These are phyloP conservation scores for Chionodraco myersi DNA, from an alignment of 2,113 vertebrate genomes.

Conservation along the genomic window DNA sequence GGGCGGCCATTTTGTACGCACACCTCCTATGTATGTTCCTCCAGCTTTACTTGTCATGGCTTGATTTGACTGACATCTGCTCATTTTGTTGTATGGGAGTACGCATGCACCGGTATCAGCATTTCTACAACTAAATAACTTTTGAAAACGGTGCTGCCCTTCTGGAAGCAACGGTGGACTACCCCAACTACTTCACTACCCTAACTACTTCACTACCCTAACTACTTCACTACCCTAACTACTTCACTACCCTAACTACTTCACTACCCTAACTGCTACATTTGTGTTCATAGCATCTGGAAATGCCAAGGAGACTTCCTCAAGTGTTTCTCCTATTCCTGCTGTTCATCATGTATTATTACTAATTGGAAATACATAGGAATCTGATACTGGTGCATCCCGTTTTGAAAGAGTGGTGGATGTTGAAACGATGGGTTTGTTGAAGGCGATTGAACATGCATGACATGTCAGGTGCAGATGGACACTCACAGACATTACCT, in stretches of 20 bases:
- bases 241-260: too few relatives aligned
- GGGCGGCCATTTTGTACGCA: background rate
- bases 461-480: background rate
- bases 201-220: too few relatives aligned
- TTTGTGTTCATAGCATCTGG: too few relatives aligned
- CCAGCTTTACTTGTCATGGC: background rate
- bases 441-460: constrained; percentile 17
- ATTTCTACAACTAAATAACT: background rate
- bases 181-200: too few relatives aligned
- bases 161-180: background rate
- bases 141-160: background rate
- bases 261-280: too few relatives aligned
- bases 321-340: too few relatives aligned
- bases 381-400: constrained; percentile 25
- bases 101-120: background rate
- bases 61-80: constrained; percentile 14
- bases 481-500: background rate
- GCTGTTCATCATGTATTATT: too few relatives aligned
- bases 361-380: background rate
- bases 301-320: background rate
- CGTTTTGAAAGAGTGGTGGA: constrained; percentile 34
- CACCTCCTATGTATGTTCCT: background rate
- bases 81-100: background rate
- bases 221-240: too few relatives aligned
- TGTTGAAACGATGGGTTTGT: constrained; percentile 35